phyloP scores from a whole-genome alignment of 2,113 vertebrate species.

The Oryzias celebensis region DNA sequence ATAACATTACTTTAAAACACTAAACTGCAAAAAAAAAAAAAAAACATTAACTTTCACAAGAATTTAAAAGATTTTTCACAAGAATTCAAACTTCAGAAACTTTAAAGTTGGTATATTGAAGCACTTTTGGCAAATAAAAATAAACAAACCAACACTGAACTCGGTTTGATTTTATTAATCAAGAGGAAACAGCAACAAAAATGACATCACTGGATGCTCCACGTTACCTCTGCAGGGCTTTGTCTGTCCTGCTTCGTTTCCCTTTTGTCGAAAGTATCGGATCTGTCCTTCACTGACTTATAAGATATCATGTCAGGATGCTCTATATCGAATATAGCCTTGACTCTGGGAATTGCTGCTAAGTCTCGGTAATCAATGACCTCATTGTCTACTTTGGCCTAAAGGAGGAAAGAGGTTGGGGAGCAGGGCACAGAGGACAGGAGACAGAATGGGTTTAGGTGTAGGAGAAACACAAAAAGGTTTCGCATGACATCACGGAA shows the following conservation, averaged over 20 bases:
- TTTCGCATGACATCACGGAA: constrained; percentile 30
- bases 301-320: constrained; percentile 97
- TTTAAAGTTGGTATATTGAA: no score
- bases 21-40: no score
- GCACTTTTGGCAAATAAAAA: no score
- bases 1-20: no score
- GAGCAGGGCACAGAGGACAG: constrained; percentile 42
- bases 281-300: constrained; percentile 84
- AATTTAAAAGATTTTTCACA: no score
- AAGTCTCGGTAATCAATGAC: constrained; percentile 98
- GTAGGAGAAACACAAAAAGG: constrained; percentile 37
- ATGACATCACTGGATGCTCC: constrained; percentile 29
- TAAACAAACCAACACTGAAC: constrained; percentile 11
- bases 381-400: constrained; percentile 99
- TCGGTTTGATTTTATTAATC: constrained; percentile 35
- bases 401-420: constrained; percentile 55
- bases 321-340: constrained; percentile 99
- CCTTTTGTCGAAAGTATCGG: constrained; percentile 81
- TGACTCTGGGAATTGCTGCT: constrained; percentile 99
- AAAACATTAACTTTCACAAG: no score
- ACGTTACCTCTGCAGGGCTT: constrained; percentile 89
- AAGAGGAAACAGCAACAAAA: constrained; percentile 28
- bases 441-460: constrained; percentile 18
- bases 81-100: no score
- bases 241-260: constrained; percentile 81